phyloP scores from a whole-genome alignment of 2,888 invertebrate genomes.

The Frankliniella intonsa region DNA sequence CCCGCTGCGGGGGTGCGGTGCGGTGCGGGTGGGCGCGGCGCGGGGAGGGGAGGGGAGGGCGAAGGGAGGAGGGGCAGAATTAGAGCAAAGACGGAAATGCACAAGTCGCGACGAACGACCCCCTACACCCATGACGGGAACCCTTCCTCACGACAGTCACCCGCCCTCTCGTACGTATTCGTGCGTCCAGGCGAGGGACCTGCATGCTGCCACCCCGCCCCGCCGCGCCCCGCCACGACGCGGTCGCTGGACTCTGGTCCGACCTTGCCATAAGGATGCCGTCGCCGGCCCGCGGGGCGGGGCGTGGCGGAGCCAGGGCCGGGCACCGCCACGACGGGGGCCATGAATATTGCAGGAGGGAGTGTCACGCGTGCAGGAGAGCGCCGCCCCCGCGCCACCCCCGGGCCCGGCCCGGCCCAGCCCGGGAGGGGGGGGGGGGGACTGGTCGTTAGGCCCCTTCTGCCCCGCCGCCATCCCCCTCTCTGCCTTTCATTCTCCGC shows the following conservation, averaged over 20 bases:
- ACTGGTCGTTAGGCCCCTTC: neutral
- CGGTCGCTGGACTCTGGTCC: neutral
- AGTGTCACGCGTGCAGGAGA: neutral
- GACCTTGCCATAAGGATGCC: neutral
- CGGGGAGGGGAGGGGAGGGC: neutral
- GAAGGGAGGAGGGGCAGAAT: neutral
- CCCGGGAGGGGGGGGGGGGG: neutral
- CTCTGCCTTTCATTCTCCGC: neutral
- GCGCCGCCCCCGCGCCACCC: slow-evolving; percentile 26
- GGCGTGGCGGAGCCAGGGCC: no score
- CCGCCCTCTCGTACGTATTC: neutral
- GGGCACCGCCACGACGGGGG: no score
- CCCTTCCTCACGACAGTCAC: no score
- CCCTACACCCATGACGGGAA: neutral
- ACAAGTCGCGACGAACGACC: slow-evolving; percentile 20
- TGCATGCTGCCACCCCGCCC: neutral
- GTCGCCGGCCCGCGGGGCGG: neutral
- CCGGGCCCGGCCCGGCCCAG: slow-evolving; percentile 18
- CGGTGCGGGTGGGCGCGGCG: slow-evolving; percentile 34
- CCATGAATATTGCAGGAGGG: slow-evolving; percentile 16
- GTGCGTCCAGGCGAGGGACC: neutral
- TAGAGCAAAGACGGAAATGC: slow-evolving; percentile 20
- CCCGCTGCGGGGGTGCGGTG: slow-evolving; percentile 35
- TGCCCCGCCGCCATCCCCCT: neutral
- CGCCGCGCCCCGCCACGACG: neutral